Base-by-base conservation (phyloP, 1,140 invertebrate species). In the Macrobrachium rosenbergii region DNA sequence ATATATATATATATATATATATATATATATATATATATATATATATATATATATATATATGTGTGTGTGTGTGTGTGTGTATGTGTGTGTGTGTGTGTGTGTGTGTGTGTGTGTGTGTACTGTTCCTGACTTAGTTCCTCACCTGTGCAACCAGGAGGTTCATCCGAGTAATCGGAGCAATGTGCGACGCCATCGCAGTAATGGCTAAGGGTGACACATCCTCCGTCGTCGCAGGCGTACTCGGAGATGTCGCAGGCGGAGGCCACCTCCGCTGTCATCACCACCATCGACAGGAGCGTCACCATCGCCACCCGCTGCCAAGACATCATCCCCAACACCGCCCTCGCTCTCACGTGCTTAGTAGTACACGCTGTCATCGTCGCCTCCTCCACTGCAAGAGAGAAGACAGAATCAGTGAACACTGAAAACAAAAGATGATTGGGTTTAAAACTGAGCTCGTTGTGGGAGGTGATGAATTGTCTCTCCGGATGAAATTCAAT, bases 61-160 rank as follows among this genome's bases (percentile, higher is more conserved):
- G 10, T 52, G 10, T 52, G 45, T 10, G n/a, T 52, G 45, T 52
- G 10, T 52, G 45, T 52, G 45, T 52, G n/a, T n/a, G n/a, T n/a
- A n/a, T n/a, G n/a, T n/a, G n/a, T 75, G 16, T 75, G 23, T 75
- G 7, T 75, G 23, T 75, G 23, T 75, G 23, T 75, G 23, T 43
- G 2, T 75, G 7, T 75, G 16, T 37, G 16, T 75, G 0, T 75
- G 10, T 23, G 23, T 21, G 7, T 21, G 6, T 52, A 52, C 52
- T 10, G 2, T 17, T 75, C 12, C 5, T 23, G 21, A 28, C 7
- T 23, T 23, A 37, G 45, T 19, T 89, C 96, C 96, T 96, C 92
- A 98, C 96, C 95, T 92, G 96, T 96, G 91, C 96, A 97, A 91
- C 95, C 95, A 90, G 95, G 93, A 60, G 95, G 95, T 91, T 98